Evolutionary conservation across 2,888 invertebrate species (phyloP).

Genomic region (Dynastes tityus): DNA sequence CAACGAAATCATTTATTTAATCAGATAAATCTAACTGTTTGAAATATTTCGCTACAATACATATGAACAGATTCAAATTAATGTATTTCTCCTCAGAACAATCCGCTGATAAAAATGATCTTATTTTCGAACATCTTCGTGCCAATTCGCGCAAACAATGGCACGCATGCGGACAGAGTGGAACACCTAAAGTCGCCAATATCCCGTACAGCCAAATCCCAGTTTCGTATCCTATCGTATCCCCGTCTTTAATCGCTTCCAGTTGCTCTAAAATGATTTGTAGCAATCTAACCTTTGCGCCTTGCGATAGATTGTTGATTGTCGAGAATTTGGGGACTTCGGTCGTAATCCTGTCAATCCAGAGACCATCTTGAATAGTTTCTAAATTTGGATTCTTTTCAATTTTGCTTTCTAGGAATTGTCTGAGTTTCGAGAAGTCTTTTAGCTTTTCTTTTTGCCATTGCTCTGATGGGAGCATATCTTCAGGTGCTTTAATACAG

Average conservation of each 20-base stretch:
- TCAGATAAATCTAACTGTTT: conserved; percentile 84
- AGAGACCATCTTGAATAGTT: conserved; percentile 54
- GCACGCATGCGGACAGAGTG: conserved; percentile 76
- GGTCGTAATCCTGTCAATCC: conserved; percentile 55
- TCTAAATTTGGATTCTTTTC: conserved; percentile 53
- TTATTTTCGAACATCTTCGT: conserved; percentile 71
- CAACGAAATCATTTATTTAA: conserved; percentile 29
- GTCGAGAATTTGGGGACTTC: conserved; percentile 61
- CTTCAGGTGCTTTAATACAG: conserved; percentile 70
- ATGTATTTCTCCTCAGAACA: conserved; percentile 68
- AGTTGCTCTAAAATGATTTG: conserved; percentile 61
- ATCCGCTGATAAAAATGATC: conserved; percentile 64
- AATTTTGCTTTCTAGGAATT: conserved; percentile 58
- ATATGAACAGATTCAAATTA: conserved; percentile 82
- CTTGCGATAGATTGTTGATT: conserved; percentile 59
- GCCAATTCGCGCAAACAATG: conserved; percentile 75
- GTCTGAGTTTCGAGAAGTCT: conserved; percentile 77
- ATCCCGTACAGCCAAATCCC: conserved; percentile 79
- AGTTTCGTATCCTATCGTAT: conserved; percentile 70
- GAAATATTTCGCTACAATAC: conserved; percentile 83
- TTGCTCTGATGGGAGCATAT: conserved; percentile 70
- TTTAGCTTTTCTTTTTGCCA: conserved; percentile 82
- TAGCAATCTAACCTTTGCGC: conserved; percentile 61
- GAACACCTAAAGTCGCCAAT: conserved; percentile 75
- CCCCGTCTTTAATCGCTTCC: conserved; percentile 56